Evolutionary conservation across 2,888 invertebrate genomes (phyloP).

Genomic region (Byasa hedistus): DNA sequence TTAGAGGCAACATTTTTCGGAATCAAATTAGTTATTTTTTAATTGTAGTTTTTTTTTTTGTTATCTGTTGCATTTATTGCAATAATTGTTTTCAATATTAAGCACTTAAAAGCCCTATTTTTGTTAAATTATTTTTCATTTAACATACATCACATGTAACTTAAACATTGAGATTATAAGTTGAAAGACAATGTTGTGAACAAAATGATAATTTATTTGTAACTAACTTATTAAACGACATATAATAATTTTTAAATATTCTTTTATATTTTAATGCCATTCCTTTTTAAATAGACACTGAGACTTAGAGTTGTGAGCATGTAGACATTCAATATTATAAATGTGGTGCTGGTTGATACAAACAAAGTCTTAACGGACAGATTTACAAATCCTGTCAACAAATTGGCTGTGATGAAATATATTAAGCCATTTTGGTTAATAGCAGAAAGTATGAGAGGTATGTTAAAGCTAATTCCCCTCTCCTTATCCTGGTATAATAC

Average conservation of each 20-base stretch:
- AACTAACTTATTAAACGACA: constrained; percentile 31
- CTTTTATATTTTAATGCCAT: constrained; percentile 67
- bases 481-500: constrained; percentile 57
- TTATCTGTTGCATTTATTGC: too few species aligned
- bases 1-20: too few species aligned
- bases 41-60: too few species aligned
- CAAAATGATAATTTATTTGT: constrained; percentile 29
- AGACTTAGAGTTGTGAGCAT: constrained; percentile 65
- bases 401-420: constrained; percentile 91
- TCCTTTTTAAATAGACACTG: constrained; percentile 60
- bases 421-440: constrained; percentile 90
- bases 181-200: constrained; percentile 5
- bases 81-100: too few species aligned
- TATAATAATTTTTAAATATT: constrained; percentile 28
- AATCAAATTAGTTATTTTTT: too few species aligned
- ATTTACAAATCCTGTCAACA: constrained; percentile 92
- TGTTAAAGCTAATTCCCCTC: constrained; percentile 40
- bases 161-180: not conserved
- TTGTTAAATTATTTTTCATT: too few species aligned
- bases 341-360: constrained; percentile 56
- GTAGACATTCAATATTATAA: constrained; percentile 80
- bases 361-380: constrained; percentile 82
- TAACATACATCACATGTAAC: too few species aligned
- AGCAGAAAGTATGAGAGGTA: constrained; percentile 82
- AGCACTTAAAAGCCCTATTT: too few species aligned